These are phyloP conservation scores for Gerris buenoi DNA, from an alignment of 1,140 invertebrate genomes.

Conservation along the genomic window DNA sequence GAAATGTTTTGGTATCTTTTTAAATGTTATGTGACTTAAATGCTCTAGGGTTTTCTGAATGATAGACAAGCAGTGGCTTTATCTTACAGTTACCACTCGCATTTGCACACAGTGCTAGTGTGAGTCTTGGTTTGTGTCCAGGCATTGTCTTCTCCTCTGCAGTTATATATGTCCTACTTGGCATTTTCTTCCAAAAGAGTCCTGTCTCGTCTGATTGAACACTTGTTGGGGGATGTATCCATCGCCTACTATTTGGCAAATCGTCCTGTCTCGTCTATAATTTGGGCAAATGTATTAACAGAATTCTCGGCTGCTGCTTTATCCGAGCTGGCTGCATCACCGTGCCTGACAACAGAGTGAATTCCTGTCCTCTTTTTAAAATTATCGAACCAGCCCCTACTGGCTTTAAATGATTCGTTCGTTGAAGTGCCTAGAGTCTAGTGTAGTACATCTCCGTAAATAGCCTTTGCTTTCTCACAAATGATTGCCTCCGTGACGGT, in stretches of 20 bases:
- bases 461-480: neutral
- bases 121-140: neutral
- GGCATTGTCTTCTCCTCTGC: neutral
- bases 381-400: neutral
- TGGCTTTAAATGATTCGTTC: neutral
- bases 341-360: neutral
- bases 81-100: neutral
- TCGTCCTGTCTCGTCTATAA: no score
- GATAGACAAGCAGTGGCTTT: neutral
- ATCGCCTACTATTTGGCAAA: no score
- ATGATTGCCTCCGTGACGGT: neutral
- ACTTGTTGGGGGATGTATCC: neutral
- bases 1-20: no score
- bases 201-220: neutral
- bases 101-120: neutral
- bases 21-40: neutral
- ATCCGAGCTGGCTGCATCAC: slow-evolving; percentile 3
- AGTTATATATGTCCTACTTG: no score
- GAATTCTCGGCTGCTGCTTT: neutral
- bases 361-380: neutral
- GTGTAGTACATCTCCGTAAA: neutral
- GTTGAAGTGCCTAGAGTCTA: neutral
- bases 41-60: neutral
- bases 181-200: no score
- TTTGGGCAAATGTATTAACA: neutral